Percentiles rank a stretch among this genome's conserved stretches.
Conservation (phyloP, 2,113 vertebrate species). For the Sinocyclocheilus anophthalmus region DNA sequence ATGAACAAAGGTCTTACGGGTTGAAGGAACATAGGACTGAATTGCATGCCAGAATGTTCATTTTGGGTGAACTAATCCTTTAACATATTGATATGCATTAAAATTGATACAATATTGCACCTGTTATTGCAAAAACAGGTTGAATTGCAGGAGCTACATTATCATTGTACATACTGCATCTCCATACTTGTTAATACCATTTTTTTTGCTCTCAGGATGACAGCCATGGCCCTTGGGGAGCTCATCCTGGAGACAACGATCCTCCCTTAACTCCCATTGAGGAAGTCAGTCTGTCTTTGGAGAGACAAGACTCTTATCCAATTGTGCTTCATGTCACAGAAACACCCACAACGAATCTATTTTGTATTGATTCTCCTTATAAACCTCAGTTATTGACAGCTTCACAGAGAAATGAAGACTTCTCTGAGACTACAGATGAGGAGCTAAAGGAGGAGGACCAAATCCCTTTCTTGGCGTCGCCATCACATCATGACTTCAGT, state of each 20-base stretch:
- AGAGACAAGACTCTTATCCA: conserved; percentile 60
- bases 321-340: conserved; percentile 28
- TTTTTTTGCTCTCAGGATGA: conserved; percentile 60
- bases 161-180: neutral
- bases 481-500: conserved; percentile 28
- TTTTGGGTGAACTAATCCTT: neutral
- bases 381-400: neutral
- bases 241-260: conserved; percentile 57
- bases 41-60: too few species aligned
- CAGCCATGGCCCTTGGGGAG: conserved; percentile 42
- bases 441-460: conserved; percentile 51
- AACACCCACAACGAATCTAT: neutral
- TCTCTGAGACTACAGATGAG: conserved; percentile 17
- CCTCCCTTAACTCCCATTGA: conserved; percentile 72
- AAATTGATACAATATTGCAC: neutral
- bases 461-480: conserved; percentile 12
- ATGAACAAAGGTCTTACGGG: too few species aligned
- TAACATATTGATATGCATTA: neutral
- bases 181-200: neutral
- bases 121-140: neutral
- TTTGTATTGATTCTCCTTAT: conserved; percentile 24
- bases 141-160: neutral
- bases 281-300: conserved; percentile 54
- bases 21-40: too few species aligned
- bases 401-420: conserved; percentile 25